Base-by-base conservation (phyloP, 1,140 invertebrate species). In the Eumaeus atala region DNA sequence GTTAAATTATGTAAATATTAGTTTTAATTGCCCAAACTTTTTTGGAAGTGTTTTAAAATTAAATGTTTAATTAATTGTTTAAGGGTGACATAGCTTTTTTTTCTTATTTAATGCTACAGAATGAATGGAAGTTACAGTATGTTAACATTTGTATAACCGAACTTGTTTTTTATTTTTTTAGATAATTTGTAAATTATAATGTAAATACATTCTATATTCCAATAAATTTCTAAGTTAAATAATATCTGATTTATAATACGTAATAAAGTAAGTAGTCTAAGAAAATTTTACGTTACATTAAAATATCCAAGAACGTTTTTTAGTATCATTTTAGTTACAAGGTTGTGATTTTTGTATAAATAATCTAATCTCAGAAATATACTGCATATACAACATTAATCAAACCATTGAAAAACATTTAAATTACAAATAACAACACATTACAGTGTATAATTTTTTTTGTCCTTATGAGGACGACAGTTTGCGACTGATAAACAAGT, bases 101-200 rank as follows among this genome's bases (percentile, higher is more conserved):
- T 28, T n/a, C 6, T 28, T 28, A 28, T 28, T 28, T 28, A 28
- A 28, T 3, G 21, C 21, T 28, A 28, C 6, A 3, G 6, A 28
- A 28, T 28, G 21, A 28, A 28, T 28, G 21, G 2, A 28, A 28
- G 21, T 28, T 28, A 28, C 6, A 28, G 6, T 28, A 28, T 28
- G 6, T 28, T 28, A 28, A 2, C 21, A 28, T 28, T 28, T 28
- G n/a, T n/a, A n/a, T 6, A 28, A 28, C 6, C 6, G 21, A 28
- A 28, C 2, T 28, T 28, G 2, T 28, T 2, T 28, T 28, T 28
- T 28, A 3, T 28, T 28, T 6, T 28, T 28, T 28, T 28, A 28
- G 21, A 28, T 53, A 42, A 40, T 77, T 77, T 78, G 74, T 78
- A 81, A 70, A 74, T 72, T 53, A 69, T 54, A 67, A 55, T 78